phyloP scores from a whole-genome alignment of 2,113 vertebrate species.

The Chloropsis cyanopogon region DNA sequence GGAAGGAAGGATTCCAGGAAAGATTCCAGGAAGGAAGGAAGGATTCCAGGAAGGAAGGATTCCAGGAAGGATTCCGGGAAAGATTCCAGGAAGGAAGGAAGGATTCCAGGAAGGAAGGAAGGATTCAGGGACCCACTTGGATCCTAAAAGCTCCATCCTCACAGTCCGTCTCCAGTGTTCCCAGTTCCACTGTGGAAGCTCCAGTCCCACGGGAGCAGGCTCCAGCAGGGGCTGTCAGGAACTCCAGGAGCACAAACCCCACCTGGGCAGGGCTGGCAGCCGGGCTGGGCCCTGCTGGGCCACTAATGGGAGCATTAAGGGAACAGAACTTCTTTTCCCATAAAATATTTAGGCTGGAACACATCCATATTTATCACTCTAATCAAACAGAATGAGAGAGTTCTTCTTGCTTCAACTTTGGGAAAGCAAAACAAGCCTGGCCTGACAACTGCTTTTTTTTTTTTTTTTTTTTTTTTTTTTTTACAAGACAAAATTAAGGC shows the following conservation, averaged over 20 bases:
- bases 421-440: background rate
- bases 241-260: background rate
- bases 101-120: too few relatives aligned
- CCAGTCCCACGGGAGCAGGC: background rate
- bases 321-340: background rate
- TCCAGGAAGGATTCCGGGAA: too few relatives aligned
- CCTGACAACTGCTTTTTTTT: background rate
- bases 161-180: background rate
- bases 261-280: rapidly evolving
- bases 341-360: conserved; percentile 5
- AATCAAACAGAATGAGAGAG: conserved; percentile 34
- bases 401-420: background rate
- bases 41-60: too few relatives aligned
- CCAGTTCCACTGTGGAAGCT: background rate
- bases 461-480: background rate
- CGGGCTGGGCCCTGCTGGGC: background rate
- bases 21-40: too few relatives aligned
- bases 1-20: too few relatives aligned
- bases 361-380: conserved; percentile 8
- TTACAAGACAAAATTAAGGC: too few relatives aligned
- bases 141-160: background rate
- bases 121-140: too few relatives aligned
- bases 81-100: too few relatives aligned
- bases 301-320: background rate
- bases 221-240: background rate